Evolutionary conservation across 2,797 vertebrate genomes (phyloP).

Genomic region (Phalanger gymnotis): DNA sequence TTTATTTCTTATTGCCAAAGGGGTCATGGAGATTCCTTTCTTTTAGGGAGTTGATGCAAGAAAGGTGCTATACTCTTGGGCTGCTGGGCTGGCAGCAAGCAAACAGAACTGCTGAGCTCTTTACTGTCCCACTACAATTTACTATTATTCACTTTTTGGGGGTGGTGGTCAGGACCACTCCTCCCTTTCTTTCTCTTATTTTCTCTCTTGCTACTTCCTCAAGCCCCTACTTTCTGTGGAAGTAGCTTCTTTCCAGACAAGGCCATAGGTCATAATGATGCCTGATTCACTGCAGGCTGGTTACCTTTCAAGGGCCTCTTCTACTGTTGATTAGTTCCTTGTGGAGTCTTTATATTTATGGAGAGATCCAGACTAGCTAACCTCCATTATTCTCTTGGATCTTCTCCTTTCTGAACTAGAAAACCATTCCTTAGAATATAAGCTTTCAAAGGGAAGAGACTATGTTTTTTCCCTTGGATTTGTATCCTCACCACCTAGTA

Average conservation of each 20-base stretch:
- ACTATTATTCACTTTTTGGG: not conserved
- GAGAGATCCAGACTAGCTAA: not conserved
- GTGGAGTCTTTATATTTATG: not conserved
- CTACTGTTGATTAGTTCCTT: not conserved
- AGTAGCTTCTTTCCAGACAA: not conserved
- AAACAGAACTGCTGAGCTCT: not conserved
- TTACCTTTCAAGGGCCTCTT: not conserved
- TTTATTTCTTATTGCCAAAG: not conserved
- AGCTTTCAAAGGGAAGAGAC: not conserved
- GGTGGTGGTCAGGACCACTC: not conserved
- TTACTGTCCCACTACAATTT: not conserved
- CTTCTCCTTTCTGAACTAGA: not conserved
- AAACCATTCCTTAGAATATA: not conserved
- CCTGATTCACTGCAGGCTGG: not conserved
- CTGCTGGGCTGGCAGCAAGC: not conserved
- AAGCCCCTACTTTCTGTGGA: not conserved
- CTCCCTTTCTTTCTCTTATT: not conserved
- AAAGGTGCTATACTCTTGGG: not conserved
- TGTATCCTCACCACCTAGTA: not conserved
- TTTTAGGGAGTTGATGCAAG: not conserved
- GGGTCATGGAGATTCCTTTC: not conserved
- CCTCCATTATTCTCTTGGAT: not conserved
- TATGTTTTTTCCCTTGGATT: not conserved
- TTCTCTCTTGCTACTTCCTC: not conserved
- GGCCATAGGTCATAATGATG: not conserved